Evolutionary conservation across 1,140 invertebrate species (phyloP), one percentile per base, ranked within the genome.

Genomic region (Pseudomyrmex concolor): DNA sequence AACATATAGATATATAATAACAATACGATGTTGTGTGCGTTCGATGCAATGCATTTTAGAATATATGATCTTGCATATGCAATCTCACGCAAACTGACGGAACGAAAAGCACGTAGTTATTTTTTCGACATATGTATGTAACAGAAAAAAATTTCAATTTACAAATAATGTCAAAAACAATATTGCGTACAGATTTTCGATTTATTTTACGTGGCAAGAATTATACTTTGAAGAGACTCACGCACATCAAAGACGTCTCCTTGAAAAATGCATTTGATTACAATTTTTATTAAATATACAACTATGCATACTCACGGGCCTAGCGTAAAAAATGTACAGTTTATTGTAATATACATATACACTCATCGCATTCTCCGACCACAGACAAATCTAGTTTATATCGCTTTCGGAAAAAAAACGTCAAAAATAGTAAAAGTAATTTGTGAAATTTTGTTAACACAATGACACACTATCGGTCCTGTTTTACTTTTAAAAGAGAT

Each of bases 301-400:
- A 67, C 57, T 77, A 77, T 15, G 45, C 50, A 25, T 66, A 60
- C 48, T 62, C 25, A 55, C 50, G 22, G 17, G n/a, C 25, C 45
- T 60, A 71, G 59, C 63, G 34, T 55, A 68, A 66, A 83, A 83
- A 83, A 83, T 83, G 43, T 83, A 83, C 81, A 83, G 57, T 83
- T 63, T 57, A 50, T 59, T 51, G 17, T 67, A 83, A 59, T 83
- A 34, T 34, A 34, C 34, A 34, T 34, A 34, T 34, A 34, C 34
- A 25, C 25, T 25, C 2, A 67, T 83, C 60, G 71, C 55, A n/a
- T 83, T 64, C 15, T 34, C 15, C 19, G 43, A 76, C 51, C 22
- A 71, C 17, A 59, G 43, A 13, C 19, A 54, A 43, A 59, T 54
- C 73, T 67, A 77, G 43, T 2, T 50, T 43, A n/a, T 43, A n/a